Evolutionary conservation across 1,140 invertebrate species (phyloP), one percentile per base, ranked within the genome.

Genomic region (Vanessa tameamea): DNA sequence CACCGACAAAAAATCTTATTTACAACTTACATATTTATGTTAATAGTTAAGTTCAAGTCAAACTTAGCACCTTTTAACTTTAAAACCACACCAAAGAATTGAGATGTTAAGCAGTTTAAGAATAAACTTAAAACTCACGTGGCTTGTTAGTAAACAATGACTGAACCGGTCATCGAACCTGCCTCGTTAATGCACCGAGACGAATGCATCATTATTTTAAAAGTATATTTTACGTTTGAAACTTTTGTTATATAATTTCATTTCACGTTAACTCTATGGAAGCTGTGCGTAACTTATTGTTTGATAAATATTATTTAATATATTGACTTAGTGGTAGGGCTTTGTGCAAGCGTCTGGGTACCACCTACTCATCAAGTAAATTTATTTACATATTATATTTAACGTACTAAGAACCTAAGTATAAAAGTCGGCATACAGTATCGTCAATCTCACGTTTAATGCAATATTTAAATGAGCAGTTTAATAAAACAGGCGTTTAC

Each of bases 121-220:
- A 61, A 37, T 37, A 61, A 61, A 55, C 51, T 72, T 57, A 65
- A 48, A 64, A 53, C 26, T 16, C 14, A 63, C 70, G 51, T 47
- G 64, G 31, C 64, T 72, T 72, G 70, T 71, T 71, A 57, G 53
- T 68, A 66, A 72, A 72, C 70, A 72, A 72, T 72, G 70, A 61
- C 43, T 55, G 9, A 57, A 20, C 16, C 68, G 76, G 61, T 61
- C 72, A 61, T 70, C 68, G 71, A 77, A 73, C 76, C 67, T 48
- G 65, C 59, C 48, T 65, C 68, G 63, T 63, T 47, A 48, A 63
- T 31, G 47, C 47, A 57, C 53, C 66, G 55, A 67, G 63, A 37
- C 47, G 37, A 64, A 61, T 31, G 71, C 43, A 64, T 64, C 51
- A 50, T 59, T 67, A 26, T 67, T 57, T 67, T 55, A 67, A 67